A percentile compares a stretch with the other conserved stretches of the same genome.
Evolutionary conservation across 2,888 invertebrate genomes (phyloP).

Genomic region (Deroplatys truncata): DNA sequence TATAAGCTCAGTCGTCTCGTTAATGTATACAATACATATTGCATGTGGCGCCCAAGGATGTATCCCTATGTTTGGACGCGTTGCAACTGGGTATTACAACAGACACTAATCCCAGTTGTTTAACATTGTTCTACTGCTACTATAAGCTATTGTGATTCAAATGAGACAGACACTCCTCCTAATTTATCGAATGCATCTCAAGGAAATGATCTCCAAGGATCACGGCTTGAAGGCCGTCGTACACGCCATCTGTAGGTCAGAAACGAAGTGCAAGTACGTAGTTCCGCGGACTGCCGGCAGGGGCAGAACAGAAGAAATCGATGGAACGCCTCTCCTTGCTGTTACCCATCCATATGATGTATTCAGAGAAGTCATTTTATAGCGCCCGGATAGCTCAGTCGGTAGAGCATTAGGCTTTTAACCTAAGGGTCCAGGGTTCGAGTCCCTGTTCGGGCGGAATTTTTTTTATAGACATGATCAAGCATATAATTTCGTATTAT

Average conservation of each 20-base stretch:
- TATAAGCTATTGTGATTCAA: not conserved
- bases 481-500: too few relatives aligned
- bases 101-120: not conserved
- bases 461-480: too few relatives aligned
- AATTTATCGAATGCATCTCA: not conserved
- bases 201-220: not conserved
- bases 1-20: too few relatives aligned
- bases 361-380: not conserved
- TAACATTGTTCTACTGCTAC: not conserved
- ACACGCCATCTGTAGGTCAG: not conserved
- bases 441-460: not conserved
- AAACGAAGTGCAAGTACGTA: not conserved
- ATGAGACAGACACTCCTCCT: not conserved
- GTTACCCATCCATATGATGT: not conserved
- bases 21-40: too few relatives aligned
- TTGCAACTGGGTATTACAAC: not conserved
- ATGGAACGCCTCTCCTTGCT: not conserved
- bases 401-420: conserved; percentile 14
- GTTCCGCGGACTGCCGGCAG: not conserved
- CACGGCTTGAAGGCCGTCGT: not conserved
- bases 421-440: conserved; percentile 14
- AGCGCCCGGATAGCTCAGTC: conserved; percentile 12
- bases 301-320: not conserved
- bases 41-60: too few relatives aligned
- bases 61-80: too few relatives aligned